Evolutionary conservation across 37 sponge, comb jelly and placozoan species (phyloP).

Genomic region (Hexactinellida sp.): DNA sequence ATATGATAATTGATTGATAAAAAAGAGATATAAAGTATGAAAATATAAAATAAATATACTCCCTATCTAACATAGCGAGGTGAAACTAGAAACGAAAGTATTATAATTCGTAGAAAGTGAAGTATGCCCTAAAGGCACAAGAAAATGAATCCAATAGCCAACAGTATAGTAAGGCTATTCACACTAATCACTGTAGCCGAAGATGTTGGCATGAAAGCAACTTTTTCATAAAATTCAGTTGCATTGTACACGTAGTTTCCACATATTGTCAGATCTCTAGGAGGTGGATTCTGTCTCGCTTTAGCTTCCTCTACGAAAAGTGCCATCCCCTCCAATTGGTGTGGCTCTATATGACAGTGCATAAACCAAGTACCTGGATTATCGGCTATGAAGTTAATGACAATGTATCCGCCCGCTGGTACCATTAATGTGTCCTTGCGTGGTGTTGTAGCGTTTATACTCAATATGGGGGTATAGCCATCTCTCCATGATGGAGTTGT

Average conservation of each 20-base stretch:
- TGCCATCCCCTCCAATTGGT: slow-evolving; percentile 68
- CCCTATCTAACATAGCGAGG: not conserved
- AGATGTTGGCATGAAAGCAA: not conserved
- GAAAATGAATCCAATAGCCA: not conserved
- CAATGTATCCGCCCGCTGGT: slow-evolving; percentile 72
- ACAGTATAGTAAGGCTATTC: not conserved
- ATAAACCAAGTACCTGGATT: slow-evolving; percentile 89
- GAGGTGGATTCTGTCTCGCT: slow-evolving; percentile 25
- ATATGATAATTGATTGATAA: too few species aligned
- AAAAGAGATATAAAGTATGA: too few species aligned
- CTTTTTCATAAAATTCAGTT: not conserved
- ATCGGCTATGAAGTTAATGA: slow-evolving; percentile 49
- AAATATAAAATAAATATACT: too few species aligned
- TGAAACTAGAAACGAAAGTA: not conserved
- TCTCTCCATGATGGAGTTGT: not conserved
- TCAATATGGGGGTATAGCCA: not conserved
- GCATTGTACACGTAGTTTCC: slow-evolving; percentile 14
- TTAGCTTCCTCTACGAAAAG: slow-evolving; percentile 36
- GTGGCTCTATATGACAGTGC: slow-evolving; percentile 76
- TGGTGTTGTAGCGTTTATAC: not conserved
- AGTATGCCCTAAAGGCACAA: not conserved
- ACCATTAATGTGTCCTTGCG: slow-evolving; percentile 70
- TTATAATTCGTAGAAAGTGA: not conserved
- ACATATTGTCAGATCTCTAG: slow-evolving; percentile 13
- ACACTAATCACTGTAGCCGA: not conserved